Base-by-base conservation (phyloP, 2,113 vertebrate genomes). In the Ivindomyrus marchei region DNA sequence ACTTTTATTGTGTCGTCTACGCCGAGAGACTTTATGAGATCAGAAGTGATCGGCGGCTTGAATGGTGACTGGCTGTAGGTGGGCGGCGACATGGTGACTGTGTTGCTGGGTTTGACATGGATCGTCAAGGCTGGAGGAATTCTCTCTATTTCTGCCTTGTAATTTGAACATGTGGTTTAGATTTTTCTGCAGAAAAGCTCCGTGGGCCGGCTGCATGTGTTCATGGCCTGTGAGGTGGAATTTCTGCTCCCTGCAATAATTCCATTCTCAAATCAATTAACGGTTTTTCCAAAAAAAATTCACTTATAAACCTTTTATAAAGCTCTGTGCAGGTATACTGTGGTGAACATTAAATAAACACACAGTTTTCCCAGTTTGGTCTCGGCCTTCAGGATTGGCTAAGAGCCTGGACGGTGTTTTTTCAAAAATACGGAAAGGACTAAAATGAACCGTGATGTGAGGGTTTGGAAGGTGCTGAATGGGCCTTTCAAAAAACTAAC, bases 81-180 rank as follows among this genome's bases (percentile, higher is more conserved):
- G 93, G 94, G 91, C 52, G 92, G 92, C 91, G 70, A 77, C 91
- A 91, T 88, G 62, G 88, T 90, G 83, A 88, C 86, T 87, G 45
- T 91, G 88, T 91, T 89, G 90, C 90, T 89, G 89, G 88, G 87
- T 92, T 93, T 93, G 89, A 89, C 66, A 80, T 80, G 89, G 90
- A 89, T 91, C 90, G 91, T 93, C 92, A 94, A 94, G 70, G 77
- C 91, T 90, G 86, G 91, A 39, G 46, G 85, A 91, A 91, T 92
- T 94, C 91, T 27, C 93, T 93, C 77, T 90, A 88, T 90, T 62
- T 92, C 84, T 83, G 58, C 89, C 89, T 90, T 62, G 91, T 92
- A 93, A 92, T 90, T 92, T 62, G 89, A 45, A 50, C 89, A 89
- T 90, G 90, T 93, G 91, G 87, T 90, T 94, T 92, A 15, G 90